phyloP scores from a whole-genome alignment of 1,140 invertebrate species.

The Anastatus disparis region DNA sequence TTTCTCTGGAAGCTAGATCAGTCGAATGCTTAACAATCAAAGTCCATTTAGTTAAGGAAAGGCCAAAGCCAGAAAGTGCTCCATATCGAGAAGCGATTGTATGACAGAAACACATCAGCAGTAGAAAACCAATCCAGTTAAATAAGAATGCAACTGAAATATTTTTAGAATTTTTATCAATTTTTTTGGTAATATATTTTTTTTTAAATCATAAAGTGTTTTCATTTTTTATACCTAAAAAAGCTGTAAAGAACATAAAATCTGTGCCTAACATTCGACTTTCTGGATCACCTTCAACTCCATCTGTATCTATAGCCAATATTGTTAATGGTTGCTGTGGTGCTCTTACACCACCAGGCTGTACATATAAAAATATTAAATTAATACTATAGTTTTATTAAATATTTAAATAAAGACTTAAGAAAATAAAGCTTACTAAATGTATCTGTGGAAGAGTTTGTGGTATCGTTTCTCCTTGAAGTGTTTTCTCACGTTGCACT shows the following conservation, averaged over 20 bases:
- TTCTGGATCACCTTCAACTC: conserved; percentile 77
- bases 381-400: neutral
- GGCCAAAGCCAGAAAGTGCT: conserved; percentile 89
- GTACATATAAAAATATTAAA: conserved; percentile 2
- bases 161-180: neutral
- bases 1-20: conserved; percentile 84
- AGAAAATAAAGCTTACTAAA: conserved; percentile 48
- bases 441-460: conserved; percentile 61
- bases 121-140: conserved; percentile 94
- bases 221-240: conserved; percentile 73
- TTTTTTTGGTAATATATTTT: neutral
- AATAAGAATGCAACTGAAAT: conserved; percentile 84
- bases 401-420: neutral
- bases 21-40: conserved; percentile 92
- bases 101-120: conserved; percentile 92
- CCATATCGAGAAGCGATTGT: conserved; percentile 93
- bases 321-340: conserved; percentile 74
- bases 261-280: conserved; percentile 85
- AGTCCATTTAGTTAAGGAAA: conserved; percentile 94
- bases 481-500: conserved; percentile 84
- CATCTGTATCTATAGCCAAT: conserved; percentile 77
- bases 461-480: conserved; percentile 75
- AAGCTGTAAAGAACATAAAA: conserved; percentile 88
- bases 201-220: neutral
- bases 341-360: conserved; percentile 63